Percentiles rank a stretch among this genome's conserved stretches.
phyloP scores from a whole-genome alignment of 2,797 vertebrate genomes.

The Calcarius lapponicus region DNA sequence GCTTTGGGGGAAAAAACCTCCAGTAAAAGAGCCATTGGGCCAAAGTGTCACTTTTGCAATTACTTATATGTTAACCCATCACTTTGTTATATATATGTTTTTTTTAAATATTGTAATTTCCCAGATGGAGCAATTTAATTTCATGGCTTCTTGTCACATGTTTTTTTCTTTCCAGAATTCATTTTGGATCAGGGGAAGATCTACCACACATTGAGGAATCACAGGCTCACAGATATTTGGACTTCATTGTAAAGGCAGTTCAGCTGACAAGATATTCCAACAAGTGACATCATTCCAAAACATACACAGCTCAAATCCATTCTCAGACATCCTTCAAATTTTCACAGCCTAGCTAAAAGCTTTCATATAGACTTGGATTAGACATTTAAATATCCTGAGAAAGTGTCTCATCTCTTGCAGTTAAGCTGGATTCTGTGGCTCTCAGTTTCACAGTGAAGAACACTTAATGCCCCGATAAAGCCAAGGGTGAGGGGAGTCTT shows the following conservation, averaged over 20 bases:
- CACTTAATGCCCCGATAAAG: not conserved
- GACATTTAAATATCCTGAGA: not conserved
- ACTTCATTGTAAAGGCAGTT: slow-evolving; percentile 27
- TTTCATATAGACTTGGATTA: not conserved
- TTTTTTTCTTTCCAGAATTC: slow-evolving; percentile 22
- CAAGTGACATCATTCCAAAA: slow-evolving; percentile 11
- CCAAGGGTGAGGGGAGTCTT: not conserved
- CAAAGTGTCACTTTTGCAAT: not conserved
- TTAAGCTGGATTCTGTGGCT: not conserved
- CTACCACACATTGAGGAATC: not conserved
- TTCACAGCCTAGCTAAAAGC: not conserved
- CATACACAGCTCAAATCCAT: not conserved
- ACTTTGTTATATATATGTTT: not conserved
- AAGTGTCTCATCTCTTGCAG: not conserved
- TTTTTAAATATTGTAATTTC: not conserved
- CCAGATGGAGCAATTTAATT: slow-evolving; percentile 28
- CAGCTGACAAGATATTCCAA: slow-evolving; percentile 28
- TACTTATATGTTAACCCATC: not conserved
- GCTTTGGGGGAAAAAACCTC: slow-evolving; percentile 12
- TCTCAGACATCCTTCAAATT: not conserved
- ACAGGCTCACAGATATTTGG: slow-evolving; percentile 1
- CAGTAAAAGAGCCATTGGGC: not conserved
- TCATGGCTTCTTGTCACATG: not conserved
- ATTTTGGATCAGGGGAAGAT: slow-evolving; percentile 18
- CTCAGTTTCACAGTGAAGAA: not conserved